phyloP scores from a whole-genome alignment of 2,113 vertebrate species.

The Proterorhinus semilunaris region DNA sequence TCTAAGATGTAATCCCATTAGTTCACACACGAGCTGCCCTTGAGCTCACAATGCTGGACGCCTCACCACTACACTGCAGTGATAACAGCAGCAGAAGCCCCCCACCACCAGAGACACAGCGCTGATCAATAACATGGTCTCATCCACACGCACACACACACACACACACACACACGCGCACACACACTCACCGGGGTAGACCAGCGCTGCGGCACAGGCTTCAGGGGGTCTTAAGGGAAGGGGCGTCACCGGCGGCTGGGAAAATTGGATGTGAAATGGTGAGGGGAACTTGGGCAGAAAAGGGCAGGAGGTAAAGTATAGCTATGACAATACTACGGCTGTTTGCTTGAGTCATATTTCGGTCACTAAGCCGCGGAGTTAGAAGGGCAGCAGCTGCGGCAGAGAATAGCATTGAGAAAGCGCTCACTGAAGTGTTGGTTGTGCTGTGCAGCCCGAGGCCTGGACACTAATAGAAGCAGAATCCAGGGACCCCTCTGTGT shows the following conservation, averaged over 20 bases:
- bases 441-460: slow-evolving; percentile 52
- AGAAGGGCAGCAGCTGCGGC: slow-evolving; percentile 59
- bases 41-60: slow-evolving; percentile 34
- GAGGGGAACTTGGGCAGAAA: slow-evolving; percentile 39
- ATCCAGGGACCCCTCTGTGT: slow-evolving; percentile 59
- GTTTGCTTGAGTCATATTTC: slow-evolving; percentile 61
- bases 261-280: slow-evolving; percentile 68
- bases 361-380: slow-evolving; percentile 51
- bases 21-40: slow-evolving; percentile 29
- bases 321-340: slow-evolving; percentile 45
- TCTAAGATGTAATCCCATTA: slow-evolving; percentile 31
- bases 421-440: slow-evolving; percentile 53
- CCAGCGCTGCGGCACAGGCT: slow-evolving; percentile 52
- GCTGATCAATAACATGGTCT: slow-evolving; percentile 57
- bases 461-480: slow-evolving; percentile 68
- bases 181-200: slow-evolving; percentile 39
- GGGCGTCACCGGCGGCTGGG: slow-evolving; percentile 46
- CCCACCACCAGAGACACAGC: slow-evolving; percentile 52
- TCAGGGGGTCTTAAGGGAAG: slow-evolving; percentile 53
- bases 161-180: slow-evolving; percentile 31
- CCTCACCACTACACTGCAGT: slow-evolving; percentile 53
- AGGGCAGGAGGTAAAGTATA: slow-evolving; percentile 19
- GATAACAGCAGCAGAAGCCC: slow-evolving; percentile 61
- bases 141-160: slow-evolving; percentile 22
- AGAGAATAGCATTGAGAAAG: slow-evolving; percentile 49